Conservation (phyloP, 2,113 vertebrate genomes). For the Egretta garzetta region DNA sequence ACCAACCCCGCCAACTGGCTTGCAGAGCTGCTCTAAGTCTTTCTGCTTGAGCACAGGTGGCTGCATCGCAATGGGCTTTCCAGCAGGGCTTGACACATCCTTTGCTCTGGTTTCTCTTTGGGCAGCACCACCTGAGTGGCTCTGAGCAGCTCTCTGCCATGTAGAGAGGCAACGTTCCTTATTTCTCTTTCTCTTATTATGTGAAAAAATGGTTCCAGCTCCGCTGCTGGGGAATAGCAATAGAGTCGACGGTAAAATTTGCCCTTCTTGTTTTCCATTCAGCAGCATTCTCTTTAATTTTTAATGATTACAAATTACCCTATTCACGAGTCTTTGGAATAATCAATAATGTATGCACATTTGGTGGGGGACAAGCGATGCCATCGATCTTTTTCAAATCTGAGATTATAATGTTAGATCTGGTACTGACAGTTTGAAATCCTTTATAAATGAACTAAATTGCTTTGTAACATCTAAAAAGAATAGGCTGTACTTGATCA, state of each 20-base stretch:
- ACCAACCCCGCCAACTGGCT: accelerated
- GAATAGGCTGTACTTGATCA: background rate
- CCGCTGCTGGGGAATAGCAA: background rate
- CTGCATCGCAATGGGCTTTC: background rate
- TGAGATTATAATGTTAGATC: background rate
- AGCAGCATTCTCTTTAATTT: background rate
- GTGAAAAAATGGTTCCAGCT: background rate
- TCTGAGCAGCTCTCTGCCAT: background rate
- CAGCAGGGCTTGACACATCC: background rate
- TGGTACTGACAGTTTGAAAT: background rate
- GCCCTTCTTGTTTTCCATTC: background rate
- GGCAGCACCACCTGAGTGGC: background rate
- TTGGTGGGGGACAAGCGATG: background rate
- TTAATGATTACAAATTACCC: background rate
- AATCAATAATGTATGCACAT: background rate
- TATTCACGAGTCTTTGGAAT: background rate
- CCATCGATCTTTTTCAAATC: background rate
- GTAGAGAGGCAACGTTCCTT: background rate
- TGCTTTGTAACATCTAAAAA: background rate
- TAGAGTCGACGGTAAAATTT: background rate
- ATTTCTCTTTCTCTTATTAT: background rate
- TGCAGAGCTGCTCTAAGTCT: background rate
- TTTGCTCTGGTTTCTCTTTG: background rate
- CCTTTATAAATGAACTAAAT: background rate
- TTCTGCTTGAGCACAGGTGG: background rate